These are phyloP conservation scores for Falco novaeseelandiae DNA, from an alignment of 2,797 vertebrate species.

Conservation along the genomic window DNA sequence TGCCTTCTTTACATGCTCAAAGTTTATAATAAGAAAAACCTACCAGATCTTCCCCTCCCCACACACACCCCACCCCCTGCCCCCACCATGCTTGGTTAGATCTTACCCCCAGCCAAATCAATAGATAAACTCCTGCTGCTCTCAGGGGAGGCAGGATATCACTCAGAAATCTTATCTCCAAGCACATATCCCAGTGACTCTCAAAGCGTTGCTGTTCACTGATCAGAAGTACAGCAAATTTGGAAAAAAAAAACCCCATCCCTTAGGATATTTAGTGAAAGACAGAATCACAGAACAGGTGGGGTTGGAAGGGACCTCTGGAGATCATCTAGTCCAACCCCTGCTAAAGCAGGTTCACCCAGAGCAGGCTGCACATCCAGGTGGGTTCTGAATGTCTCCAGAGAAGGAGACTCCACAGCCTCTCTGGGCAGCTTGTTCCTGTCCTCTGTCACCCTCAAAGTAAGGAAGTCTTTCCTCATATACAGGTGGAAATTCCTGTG, in stretches of 20 bases:
- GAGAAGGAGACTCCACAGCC: no score
- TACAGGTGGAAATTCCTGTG: no score
- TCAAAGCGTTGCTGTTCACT: not conserved
- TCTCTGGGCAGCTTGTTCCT: no score
- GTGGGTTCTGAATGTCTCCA: no score
- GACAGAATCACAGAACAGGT: no score
- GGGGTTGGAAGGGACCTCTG: no score
- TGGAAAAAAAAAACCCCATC: not conserved
- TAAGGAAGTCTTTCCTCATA: no score
- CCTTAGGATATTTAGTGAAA: not conserved
- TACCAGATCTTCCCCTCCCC: not conserved
- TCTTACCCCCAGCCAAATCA: not conserved
- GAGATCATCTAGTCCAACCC: no score
- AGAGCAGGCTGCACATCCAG: no score
- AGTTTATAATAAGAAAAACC: not conserved
- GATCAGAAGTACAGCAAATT: not conserved
- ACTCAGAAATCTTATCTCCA: not conserved
- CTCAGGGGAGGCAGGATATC: not conserved
- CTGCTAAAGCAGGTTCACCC: no score
- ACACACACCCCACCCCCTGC: no score
- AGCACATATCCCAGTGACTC: not conserved
- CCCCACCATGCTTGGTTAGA: not conserved
- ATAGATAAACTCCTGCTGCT: not conserved
- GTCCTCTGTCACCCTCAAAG: no score
- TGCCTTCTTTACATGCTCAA: not conserved